These are phyloP conservation scores for Todiramphus chloris DNA, from an alignment of 2,113 vertebrate genomes.

Conservation along the genomic window DNA sequence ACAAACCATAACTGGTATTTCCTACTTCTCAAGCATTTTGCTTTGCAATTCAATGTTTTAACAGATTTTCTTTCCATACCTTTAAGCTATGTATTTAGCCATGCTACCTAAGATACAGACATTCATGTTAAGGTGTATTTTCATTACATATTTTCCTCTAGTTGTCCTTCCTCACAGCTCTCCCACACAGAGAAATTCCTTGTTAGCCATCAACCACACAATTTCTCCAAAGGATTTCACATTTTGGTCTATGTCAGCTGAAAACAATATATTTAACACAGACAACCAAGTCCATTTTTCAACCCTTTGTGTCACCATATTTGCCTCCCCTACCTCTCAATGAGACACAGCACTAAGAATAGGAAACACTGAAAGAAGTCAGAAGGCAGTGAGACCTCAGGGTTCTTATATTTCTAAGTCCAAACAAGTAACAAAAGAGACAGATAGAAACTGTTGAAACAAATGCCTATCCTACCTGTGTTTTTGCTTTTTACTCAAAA, in stretches of 20 bases:
- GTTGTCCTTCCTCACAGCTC: neutral
- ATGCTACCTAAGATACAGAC: neutral
- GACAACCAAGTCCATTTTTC: neutral
- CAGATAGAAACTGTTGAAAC: neutral
- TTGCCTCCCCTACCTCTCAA: neutral
- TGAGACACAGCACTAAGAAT: neutral
- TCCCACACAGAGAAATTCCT: neutral
- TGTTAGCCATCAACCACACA: neutral
- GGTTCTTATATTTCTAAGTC: neutral
- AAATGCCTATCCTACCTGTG: conserved; percentile 80
- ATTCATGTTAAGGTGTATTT: neutral
- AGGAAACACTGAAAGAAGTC: neutral
- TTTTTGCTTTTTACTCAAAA: conserved; percentile 94
- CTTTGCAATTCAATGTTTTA: neutral
- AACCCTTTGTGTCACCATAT: neutral
- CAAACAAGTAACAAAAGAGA: neutral
- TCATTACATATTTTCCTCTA: neutral
- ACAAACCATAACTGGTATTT: neutral
- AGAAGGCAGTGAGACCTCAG: neutral
- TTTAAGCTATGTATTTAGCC: neutral
- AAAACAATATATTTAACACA: neutral
- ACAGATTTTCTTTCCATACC: neutral
- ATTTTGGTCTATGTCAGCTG: neutral
- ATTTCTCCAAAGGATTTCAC: neutral
- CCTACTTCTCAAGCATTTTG: neutral